phyloP scores from a whole-genome alignment of 2,797 vertebrate genomes.

The Alauda arvensis region DNA sequence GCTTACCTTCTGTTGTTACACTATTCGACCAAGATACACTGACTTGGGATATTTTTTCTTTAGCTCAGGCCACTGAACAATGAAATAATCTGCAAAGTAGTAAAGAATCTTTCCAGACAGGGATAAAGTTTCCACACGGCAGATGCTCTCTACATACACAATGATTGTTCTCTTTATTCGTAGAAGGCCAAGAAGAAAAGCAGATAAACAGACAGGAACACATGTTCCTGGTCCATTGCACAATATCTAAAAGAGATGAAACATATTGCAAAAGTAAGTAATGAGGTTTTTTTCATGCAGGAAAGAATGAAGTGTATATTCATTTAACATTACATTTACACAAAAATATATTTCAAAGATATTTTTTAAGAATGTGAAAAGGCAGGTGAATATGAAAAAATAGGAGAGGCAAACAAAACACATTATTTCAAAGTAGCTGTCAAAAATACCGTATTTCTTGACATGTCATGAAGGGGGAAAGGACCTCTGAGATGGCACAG shows the following conservation, averaged over 20 bases:
- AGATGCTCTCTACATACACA: conserved; percentile 92
- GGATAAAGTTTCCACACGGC: conserved; percentile 88
- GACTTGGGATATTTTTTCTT: conserved; percentile 88
- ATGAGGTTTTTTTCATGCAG: background rate
- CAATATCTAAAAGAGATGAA: conserved; percentile 83
- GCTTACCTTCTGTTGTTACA: conserved; percentile 67
- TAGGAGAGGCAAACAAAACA: background rate
- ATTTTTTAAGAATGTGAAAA: background rate
- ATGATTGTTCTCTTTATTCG: conserved; percentile 87
- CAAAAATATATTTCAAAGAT: background rate
- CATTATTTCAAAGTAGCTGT: background rate
- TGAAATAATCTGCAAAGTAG: conserved; percentile 85
- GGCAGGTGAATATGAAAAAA: background rate
- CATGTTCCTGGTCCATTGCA: conserved; percentile 96
- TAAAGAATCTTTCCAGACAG: conserved; percentile 89
- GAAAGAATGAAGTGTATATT: background rate
- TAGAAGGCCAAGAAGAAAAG: conserved; percentile 84
- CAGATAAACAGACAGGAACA: conserved; percentile 85
- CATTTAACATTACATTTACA: background rate
- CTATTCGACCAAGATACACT: conserved; percentile 87
- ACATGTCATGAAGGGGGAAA: background rate
- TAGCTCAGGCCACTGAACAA: conserved; percentile 91
- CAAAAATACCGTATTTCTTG: background rate
- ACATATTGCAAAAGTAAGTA: background rate
- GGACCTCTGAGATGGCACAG: background rate